Base-by-base conservation (phyloP, 2,113 vertebrate species). In the Sakesphorus luctuosus region DNA sequence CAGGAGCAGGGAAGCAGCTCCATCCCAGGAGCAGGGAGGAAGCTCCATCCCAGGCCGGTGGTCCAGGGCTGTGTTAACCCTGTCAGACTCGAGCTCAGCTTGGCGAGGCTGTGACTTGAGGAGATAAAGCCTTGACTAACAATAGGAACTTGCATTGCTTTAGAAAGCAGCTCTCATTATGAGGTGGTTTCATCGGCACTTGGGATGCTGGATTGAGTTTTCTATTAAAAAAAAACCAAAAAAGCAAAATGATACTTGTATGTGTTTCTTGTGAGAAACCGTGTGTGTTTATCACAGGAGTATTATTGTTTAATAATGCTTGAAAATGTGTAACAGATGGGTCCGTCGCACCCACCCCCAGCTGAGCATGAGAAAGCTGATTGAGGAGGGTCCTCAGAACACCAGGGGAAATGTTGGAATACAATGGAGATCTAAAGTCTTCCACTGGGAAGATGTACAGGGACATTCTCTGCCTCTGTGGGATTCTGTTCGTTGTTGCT, bases 121-220 rank as follows among this genome's bases (percentile, higher is more conserved):
- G 18, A 71, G 16, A 26, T n/a, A 15, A 62, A 40, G 61, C 56
- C 46, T 26, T 49, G 24, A 9, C 7, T 8, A 4, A 4, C 59
- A 3, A 6, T 4, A 4, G 4, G 5, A 47, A n/a, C 17, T 44
- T 21, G 4, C 8, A 4, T 19, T 13, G 7, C 29, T 25, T 72
- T 29, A 26, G 59, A 44, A 71, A 77, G 38, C 7, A 7, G 11
- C 17, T 61, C 17, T 43, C 3, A 10, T 2, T 9, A 4, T 13
- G 25, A 25, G 19, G 8, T 6, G 24, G 18, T 35, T 62, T 73
- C 13, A 3, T 1, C 9, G 13, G n/a, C 3, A 1, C 8, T 12
- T 56, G 24, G 26, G 23, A 7, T 77, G 53, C 36, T 82, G 63
- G 7, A 4, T 12, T 76, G 67, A n/a, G 6, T 73, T 46, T 44